These are phyloP conservation scores for Ceyx margarethae DNA, from an alignment of 2,113 vertebrate genomes.

Conservation along the genomic window DNA sequence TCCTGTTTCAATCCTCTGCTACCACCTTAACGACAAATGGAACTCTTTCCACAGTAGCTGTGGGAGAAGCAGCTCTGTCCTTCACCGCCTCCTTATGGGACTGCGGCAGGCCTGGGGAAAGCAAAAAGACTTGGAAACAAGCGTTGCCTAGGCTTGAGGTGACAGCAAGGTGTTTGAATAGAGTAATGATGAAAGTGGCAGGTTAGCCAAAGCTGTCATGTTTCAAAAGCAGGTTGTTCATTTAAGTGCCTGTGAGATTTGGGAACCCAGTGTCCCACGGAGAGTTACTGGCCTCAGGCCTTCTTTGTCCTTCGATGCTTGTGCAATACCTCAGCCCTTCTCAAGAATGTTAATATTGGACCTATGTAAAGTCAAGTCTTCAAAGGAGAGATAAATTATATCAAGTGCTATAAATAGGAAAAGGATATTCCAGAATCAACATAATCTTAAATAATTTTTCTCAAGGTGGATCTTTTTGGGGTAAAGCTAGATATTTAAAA, in stretches of 20 bases:
- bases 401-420: constrained; percentile 22
- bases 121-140: neutral
- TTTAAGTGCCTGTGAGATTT: neutral
- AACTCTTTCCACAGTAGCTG: neutral
- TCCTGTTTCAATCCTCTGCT: neutral
- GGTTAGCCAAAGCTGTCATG: neutral
- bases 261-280: neutral
- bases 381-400: constrained; percentile 15
- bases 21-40: neutral
- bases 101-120: rapidly evolving
- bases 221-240: constrained; percentile 6
- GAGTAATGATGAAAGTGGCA: neutral
- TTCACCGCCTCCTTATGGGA: neutral
- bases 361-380: constrained; percentile 2
- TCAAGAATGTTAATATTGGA: constrained; percentile 18
- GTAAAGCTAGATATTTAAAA: constrained; percentile 10
- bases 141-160: neutral
- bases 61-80: neutral
- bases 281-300: constrained; percentile 16
- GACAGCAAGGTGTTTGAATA: rapidly evolving
- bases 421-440: constrained; percentile 28
- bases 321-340: neutral
- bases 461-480: neutral
- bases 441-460: neutral
- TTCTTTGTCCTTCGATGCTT: neutral